A percentile compares a stretch with the other conserved stretches of the same genome.
These are phyloP conservation scores for Hirtodrosophila alboralis DNA, from an alignment of 2,888 invertebrate species.

Conservation along the genomic window DNA sequence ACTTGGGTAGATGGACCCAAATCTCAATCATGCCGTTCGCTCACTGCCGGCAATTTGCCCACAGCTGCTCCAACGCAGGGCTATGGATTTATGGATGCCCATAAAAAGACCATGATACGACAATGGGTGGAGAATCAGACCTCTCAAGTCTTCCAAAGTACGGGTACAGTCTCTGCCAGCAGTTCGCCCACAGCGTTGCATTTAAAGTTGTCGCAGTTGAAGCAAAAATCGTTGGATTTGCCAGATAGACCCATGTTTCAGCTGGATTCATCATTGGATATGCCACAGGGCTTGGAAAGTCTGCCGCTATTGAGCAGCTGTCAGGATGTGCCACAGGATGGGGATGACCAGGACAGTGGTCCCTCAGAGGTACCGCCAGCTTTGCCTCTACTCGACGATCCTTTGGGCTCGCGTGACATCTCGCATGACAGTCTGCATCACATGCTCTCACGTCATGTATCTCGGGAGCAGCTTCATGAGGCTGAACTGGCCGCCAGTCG, in stretches of 20 bases:
- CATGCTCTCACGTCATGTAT: slow-evolving; percentile 84
- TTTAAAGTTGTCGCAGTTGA: slow-evolving; percentile 86
- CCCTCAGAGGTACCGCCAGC: slow-evolving; percentile 93
- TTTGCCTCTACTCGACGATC: slow-evolving; percentile 91
- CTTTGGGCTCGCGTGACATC: slow-evolving; percentile 91
- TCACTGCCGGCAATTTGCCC: slow-evolving; percentile 82
- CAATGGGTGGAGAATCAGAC: slow-evolving; percentile 97
- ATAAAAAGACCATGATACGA: slow-evolving; percentile 96
- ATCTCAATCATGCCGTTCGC: slow-evolving; percentile 86
- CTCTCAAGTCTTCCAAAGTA: slow-evolving; percentile 88
- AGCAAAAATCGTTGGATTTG: slow-evolving; percentile 83
- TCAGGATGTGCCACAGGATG: slow-evolving; percentile 83
- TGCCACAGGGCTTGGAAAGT: slow-evolving; percentile 35
- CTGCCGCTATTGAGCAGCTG: slow-evolving; percentile 36
- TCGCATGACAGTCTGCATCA: slow-evolving; percentile 92
- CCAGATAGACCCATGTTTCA: slow-evolving; percentile 75
- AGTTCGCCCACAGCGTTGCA: slow-evolving; percentile 85
- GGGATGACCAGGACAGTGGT: slow-evolving; percentile 91
- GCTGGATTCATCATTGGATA: slow-evolving; percentile 82
- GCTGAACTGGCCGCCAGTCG: slow-evolving; percentile 80
- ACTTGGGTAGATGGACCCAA: slow-evolving; percentile 98
- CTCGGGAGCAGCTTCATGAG: slow-evolving; percentile 88
- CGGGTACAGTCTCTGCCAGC: slow-evolving; percentile 85
- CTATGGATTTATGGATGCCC: slow-evolving; percentile 96
- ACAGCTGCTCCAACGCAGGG: slow-evolving; percentile 84